A percentile compares a stretch with the other conserved stretches of the same genome.
Conservation (phyloP, 2,888 invertebrate genomes). For the Antitype chi region DNA sequence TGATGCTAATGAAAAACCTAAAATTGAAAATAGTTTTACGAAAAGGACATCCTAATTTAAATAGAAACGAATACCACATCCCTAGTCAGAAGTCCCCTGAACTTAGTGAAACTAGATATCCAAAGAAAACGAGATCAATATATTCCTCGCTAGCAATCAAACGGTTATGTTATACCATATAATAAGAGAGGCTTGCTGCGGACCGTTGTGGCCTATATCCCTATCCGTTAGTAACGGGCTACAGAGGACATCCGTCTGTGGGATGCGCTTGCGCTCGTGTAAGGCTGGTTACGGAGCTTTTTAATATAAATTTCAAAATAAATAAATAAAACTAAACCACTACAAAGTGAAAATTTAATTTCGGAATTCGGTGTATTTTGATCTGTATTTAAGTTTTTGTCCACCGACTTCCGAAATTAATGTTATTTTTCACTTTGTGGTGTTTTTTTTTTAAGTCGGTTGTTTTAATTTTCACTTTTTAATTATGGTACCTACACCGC, state of each 20-base stretch:
- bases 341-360: no score
- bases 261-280: conserved; percentile 47
- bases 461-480: no score
- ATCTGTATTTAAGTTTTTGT: no score
- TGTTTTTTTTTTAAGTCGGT: no score
- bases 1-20: no score
- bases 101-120: not conserved
- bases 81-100: not conserved
- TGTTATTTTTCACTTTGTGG: no score
- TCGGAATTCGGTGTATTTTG: no score
- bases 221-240: conserved; percentile 77
- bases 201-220: conserved; percentile 80
- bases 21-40: not conserved
- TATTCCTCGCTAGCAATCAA: conserved; percentile 23
- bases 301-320: conserved; percentile 3
- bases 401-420: no score
- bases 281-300: conserved; percentile 46
- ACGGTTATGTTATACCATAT: conserved; percentile 63
- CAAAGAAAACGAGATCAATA: conserved; percentile 20
- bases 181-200: conserved; percentile 47
- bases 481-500: no score
- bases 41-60: not conserved
- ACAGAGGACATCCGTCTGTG: conserved; percentile 77
- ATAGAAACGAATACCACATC: not conserved
- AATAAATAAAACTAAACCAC: no score